A percentile compares a stretch with the other conserved stretches of the same genome.
phyloP scores from a whole-genome alignment of 2,888 invertebrate genomes.

The Sarcophaga variegata region DNA sequence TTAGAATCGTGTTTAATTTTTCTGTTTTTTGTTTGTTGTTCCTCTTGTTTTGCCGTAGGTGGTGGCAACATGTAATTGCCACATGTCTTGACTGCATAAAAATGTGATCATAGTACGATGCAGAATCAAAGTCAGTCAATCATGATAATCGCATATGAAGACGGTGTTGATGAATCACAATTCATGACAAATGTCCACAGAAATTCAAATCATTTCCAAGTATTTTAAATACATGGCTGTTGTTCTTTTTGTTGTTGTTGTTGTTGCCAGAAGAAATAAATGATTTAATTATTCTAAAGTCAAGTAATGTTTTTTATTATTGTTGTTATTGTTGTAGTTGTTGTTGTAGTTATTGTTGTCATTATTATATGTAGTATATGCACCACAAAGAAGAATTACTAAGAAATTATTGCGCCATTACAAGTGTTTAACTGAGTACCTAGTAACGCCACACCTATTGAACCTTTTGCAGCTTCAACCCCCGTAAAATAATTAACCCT shows the following conservation, averaged over 20 bases:
- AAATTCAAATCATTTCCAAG: conserved; percentile 42
- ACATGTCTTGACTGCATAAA: conserved; percentile 52
- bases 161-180: no score
- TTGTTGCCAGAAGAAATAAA: conserved; percentile 54
- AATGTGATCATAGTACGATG: conserved; percentile 41
- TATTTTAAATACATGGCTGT: conserved; percentile 51
- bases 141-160: background rate
- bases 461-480: conserved; percentile 9
- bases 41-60: conserved; percentile 21
- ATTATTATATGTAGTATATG: conserved; percentile 6
- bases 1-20: background rate
- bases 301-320: background rate
- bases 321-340: background rate
- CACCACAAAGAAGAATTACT: conserved; percentile 42
- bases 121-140: conserved; percentile 31
- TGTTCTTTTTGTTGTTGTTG: background rate
- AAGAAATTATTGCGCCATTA: conserved; percentile 52
- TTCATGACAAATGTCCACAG: conserved; percentile 54
- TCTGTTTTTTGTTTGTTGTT: no score
- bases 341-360: conserved; percentile 13
- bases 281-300: conserved; percentile 45
- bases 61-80: conserved; percentile 30
- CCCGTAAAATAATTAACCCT: conserved; percentile 29
- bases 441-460: conserved; percentile 56
- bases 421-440: conserved; percentile 39